Evolutionary conservation across 2,797 vertebrate species (phyloP).

Genomic region (Mycteria americana): DNA sequence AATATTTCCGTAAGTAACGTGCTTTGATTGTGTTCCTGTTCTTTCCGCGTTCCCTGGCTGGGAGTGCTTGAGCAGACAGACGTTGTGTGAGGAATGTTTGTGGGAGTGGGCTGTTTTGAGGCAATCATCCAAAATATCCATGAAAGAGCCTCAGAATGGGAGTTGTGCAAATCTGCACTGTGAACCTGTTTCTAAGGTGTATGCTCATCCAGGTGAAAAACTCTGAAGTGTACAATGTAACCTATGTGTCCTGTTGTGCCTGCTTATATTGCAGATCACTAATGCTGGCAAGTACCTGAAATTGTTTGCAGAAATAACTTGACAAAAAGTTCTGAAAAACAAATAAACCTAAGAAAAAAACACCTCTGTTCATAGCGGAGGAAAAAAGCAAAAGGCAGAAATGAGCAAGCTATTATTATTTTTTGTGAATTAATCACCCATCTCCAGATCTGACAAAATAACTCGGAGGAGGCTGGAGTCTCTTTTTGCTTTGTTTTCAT

Average conservation of each 20-base stretch:
- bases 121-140: background rate
- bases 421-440: background rate
- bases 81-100: fast-evolving
- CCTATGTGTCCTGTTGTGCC: background rate
- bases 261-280: background rate
- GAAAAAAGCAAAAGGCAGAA: background rate
- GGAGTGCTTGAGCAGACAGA: background rate
- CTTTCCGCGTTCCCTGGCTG: background rate
- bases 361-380: background rate
- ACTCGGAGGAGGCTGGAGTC: background rate
- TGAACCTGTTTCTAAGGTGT: background rate
- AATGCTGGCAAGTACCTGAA: background rate
- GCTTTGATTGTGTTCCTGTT: background rate
- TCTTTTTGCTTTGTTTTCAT: constrained; percentile 20
- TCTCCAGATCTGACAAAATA: background rate
- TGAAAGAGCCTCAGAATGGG: background rate
- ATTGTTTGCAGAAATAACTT: background rate
- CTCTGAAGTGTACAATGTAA: background rate
- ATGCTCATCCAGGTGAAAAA: background rate
- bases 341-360: background rate
- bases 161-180: background rate
- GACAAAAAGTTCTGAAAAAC: background rate
- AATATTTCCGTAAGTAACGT: background rate
- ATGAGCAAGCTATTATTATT: background rate
- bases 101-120: background rate